Conservation (phyloP, 2,113 vertebrate species). For the Semnornis frantzii region DNA sequence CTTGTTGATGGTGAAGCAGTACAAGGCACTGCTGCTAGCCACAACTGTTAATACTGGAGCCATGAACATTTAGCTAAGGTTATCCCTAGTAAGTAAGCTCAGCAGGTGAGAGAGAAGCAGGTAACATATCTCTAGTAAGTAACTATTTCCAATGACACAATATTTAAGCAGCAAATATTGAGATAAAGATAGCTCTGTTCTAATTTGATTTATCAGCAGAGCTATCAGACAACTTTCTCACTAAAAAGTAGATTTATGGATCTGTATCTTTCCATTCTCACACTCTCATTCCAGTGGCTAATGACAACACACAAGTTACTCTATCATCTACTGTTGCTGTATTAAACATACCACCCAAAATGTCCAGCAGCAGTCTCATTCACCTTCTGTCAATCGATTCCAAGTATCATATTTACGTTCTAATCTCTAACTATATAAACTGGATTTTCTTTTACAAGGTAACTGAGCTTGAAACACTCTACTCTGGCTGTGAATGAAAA, state of each 20-base stretch:
- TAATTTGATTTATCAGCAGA: no score
- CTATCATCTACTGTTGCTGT: background rate
- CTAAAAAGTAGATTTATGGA: background rate
- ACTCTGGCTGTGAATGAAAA: background rate
- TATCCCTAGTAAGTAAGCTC: background rate
- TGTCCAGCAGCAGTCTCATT: background rate
- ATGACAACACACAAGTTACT: background rate
- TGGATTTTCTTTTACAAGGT: background rate
- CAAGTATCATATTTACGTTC: background rate
- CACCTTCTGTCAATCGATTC: background rate
- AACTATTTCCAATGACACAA: background rate
- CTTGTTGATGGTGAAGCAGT: background rate
- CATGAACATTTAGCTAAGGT: background rate
- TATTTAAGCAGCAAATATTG: background rate
- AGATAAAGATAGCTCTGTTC: background rate
- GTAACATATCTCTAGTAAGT: rapidly evolving
- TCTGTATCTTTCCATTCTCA: background rate
- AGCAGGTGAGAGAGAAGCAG: background rate
- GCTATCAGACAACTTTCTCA: background rate
- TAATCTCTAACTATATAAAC: background rate
- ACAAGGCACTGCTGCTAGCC: background rate
- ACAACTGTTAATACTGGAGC: background rate
- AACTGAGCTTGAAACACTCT: background rate
- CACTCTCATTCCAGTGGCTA: background rate
- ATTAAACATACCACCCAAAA: background rate